Evolutionary conservation across 2,797 vertebrate genomes (phyloP).

Genomic region (Erpetoichthys calabaricus): DNA sequence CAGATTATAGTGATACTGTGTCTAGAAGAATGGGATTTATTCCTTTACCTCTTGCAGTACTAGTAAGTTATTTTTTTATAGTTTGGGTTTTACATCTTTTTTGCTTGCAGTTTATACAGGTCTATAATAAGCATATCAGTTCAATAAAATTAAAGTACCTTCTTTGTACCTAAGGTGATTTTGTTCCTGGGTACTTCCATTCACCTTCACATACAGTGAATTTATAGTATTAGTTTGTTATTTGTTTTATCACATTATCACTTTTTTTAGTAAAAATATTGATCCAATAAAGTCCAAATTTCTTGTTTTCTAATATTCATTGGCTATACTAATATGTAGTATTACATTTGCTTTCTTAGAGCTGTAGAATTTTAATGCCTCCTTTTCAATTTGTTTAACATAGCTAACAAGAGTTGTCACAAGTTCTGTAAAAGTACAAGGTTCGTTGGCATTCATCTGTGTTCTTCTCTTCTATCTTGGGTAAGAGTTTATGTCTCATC

Average conservation of each 20-base stretch:
- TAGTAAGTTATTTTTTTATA: conserved; percentile 56
- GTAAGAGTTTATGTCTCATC: conserved; percentile 43
- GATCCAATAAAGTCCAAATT: too few relatives aligned
- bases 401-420: conserved; percentile 86
- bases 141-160: neutral
- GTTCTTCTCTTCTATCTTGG: conserved; percentile 87
- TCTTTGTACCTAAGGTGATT: neutral
- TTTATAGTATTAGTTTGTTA: neutral
- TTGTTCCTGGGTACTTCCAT: neutral
- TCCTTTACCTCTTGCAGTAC: conserved; percentile 84
- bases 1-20: conserved; percentile 93
- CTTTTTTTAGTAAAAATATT: too few relatives aligned
- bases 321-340: too few relatives aligned
- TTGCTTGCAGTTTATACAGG: too few relatives aligned
- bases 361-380: too few relatives aligned
- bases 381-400: conserved; percentile 9
- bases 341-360: too few relatives aligned
- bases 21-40: conserved; percentile 96
- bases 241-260: too few relatives aligned
- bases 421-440: conserved; percentile 87
- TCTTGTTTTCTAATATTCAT: too few relatives aligned
- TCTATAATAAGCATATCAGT: too few relatives aligned
- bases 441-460: conserved; percentile 74
- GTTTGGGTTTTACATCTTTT: too few relatives aligned
- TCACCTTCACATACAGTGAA: too few relatives aligned